Evolutionary conservation across 2,113 vertebrate species (phyloP).

Genomic region (Prolemur simus): DNA sequence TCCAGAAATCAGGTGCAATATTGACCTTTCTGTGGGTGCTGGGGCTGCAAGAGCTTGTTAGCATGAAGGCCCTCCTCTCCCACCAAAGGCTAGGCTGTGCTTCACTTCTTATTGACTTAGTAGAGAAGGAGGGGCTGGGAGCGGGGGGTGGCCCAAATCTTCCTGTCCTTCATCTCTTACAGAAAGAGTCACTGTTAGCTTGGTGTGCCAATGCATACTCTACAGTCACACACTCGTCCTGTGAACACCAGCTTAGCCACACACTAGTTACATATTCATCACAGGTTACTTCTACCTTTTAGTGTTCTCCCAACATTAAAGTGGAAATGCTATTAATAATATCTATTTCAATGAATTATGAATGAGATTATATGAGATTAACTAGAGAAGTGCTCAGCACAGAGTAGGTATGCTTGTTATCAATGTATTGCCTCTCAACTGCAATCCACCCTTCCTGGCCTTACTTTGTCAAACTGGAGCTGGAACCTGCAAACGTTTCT

Average conservation of each 20-base stretch:
- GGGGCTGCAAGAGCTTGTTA: neutral
- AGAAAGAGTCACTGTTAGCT: neutral
- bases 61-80: neutral
- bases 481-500: neutral
- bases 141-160: neutral
- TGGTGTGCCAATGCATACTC: neutral
- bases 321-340: neutral
- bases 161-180: neutral
- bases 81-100: fast-evolving
- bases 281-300: neutral
- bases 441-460: neutral
- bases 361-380: neutral
- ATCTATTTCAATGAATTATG: neutral
- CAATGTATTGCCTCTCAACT: neutral
- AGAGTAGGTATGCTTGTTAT: neutral
- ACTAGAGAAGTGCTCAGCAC: neutral
- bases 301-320: neutral
- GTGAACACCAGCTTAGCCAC: neutral
- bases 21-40: neutral
- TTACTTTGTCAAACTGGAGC: neutral
- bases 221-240: neutral
- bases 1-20: neutral
- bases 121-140: neutral
- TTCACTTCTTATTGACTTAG: neutral
- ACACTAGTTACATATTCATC: neutral